A percentile compares a stretch with the other conserved stretches of the same genome.
Evolutionary conservation across 2,888 invertebrate species (phyloP).

Genomic region (Eurois occulta): DNA sequence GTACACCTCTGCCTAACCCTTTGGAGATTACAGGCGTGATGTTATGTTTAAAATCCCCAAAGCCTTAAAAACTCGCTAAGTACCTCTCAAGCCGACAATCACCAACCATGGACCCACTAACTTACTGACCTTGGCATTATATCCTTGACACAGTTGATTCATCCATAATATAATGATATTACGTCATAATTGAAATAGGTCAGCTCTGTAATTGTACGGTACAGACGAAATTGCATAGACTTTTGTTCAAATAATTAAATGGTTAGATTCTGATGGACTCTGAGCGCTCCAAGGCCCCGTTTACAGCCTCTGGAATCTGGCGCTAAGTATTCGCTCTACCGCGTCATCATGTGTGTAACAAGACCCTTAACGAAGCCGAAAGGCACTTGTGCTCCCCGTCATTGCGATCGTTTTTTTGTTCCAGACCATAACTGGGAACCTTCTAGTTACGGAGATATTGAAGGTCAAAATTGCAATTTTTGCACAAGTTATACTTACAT

Average conservation of each 20-base stretch:
- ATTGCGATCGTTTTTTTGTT: too few relatives aligned
- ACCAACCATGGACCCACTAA: background rate
- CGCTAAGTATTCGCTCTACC: too few relatives aligned
- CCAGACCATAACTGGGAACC: too few relatives aligned
- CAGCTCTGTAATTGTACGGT: background rate
- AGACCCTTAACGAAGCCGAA: too few relatives aligned
- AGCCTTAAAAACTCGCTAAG: background rate
- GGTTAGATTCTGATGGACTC: background rate
- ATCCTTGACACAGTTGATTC: constrained; percentile 37
- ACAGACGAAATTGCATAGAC: background rate
- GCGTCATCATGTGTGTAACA: too few relatives aligned
- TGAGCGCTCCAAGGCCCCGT: background rate
- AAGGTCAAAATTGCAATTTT: too few relatives aligned
- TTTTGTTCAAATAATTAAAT: background rate
- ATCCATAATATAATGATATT: constrained; percentile 6
- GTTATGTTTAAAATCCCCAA: background rate
- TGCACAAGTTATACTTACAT: too few relatives aligned
- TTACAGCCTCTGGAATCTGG: too few relatives aligned
- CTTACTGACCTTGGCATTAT: constrained; percentile 1
- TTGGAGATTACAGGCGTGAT: background rate
- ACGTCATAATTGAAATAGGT: constrained; percentile 22
- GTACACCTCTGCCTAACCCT: background rate
- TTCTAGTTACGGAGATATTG: too few relatives aligned
- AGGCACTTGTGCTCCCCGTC: too few relatives aligned
- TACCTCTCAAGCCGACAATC: too few relatives aligned